These are phyloP conservation scores for Rapana venosa DNA, from an alignment of 2,888 invertebrate species.

Conservation along the genomic window DNA sequence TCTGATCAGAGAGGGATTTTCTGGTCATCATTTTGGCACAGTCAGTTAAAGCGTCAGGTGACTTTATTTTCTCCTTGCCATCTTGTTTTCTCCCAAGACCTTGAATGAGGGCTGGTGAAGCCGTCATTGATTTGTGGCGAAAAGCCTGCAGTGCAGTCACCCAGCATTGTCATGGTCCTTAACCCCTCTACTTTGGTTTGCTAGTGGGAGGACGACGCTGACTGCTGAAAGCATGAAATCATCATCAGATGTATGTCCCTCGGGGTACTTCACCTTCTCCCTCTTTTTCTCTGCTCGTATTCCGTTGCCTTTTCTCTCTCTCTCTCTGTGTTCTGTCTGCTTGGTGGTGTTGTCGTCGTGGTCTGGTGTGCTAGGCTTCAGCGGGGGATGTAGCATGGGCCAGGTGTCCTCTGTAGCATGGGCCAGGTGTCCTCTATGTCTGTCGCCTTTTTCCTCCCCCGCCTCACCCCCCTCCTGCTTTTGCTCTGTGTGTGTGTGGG, in stretches of 20 bases:
- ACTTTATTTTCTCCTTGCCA: too few species aligned
- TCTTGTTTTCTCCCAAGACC: too few species aligned
- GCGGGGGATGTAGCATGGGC: not conserved
- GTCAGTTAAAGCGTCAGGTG: too few species aligned
- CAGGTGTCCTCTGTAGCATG: not conserved
- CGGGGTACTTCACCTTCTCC: not conserved
- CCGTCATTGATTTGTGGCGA: too few species aligned
- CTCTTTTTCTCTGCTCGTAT: not conserved
- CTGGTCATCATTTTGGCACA: too few species aligned
- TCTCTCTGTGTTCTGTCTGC: not conserved
- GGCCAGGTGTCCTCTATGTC: too few species aligned
- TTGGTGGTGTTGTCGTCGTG: not conserved
- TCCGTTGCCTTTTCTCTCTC: not conserved
- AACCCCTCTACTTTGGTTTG: not conserved
- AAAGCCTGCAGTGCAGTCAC: too few species aligned
- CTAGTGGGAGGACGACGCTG: conserved; percentile 13
- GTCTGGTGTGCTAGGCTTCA: not conserved
- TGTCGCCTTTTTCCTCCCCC: too few species aligned
- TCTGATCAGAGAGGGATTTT: too few species aligned
- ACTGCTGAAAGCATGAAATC: conserved; percentile 9
- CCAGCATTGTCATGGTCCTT: too few species aligned
- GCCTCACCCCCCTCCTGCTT: not conserved
- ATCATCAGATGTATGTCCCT: not conserved
- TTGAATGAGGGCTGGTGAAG: too few species aligned
- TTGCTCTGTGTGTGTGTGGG: not conserved